A percentile compares a stretch with the other conserved stretches of the same genome.
Conservation (phyloP, 1,140 invertebrate species). For the Argopecten irradians region DNA sequence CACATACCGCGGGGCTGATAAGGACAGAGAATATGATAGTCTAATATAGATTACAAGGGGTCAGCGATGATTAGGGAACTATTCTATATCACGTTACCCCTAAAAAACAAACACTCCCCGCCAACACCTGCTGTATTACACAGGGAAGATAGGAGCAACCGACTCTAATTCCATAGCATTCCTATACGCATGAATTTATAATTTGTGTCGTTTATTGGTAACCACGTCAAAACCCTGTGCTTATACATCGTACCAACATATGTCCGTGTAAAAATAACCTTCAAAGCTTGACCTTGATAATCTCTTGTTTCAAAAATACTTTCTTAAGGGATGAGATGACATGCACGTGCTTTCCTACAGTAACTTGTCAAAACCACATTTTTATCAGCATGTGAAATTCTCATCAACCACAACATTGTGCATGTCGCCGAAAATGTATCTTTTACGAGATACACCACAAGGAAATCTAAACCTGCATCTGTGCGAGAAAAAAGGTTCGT, state of each 20-base stretch:
- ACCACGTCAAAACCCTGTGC: too few species aligned
- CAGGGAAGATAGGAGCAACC: too few species aligned
- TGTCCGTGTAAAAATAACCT: neutral
- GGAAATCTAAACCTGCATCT: neutral
- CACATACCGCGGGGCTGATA: constrained; percentile 20
- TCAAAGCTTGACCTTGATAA: neutral
- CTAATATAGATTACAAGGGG: constrained; percentile 1
- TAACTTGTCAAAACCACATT: neutral
- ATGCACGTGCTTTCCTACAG: neutral
- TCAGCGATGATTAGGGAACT: neutral
- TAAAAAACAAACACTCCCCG: neutral
- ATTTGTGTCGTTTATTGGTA: too few species aligned
- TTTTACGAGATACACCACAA: neutral
- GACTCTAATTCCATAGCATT: too few species aligned
- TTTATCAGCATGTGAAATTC: neutral
- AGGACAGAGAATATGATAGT: neutral
- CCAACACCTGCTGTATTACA: neutral
- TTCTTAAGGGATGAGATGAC: neutral
- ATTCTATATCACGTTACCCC: neutral
- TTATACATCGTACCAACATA: neutral
- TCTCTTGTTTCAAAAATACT: neutral
- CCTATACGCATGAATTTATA: too few species aligned
- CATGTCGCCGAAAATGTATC: neutral
- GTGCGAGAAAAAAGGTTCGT: neutral
- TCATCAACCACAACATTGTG: neutral